Conservation (phyloP, 2,113 vertebrate genomes). For the Corydoras sp. region DNA sequence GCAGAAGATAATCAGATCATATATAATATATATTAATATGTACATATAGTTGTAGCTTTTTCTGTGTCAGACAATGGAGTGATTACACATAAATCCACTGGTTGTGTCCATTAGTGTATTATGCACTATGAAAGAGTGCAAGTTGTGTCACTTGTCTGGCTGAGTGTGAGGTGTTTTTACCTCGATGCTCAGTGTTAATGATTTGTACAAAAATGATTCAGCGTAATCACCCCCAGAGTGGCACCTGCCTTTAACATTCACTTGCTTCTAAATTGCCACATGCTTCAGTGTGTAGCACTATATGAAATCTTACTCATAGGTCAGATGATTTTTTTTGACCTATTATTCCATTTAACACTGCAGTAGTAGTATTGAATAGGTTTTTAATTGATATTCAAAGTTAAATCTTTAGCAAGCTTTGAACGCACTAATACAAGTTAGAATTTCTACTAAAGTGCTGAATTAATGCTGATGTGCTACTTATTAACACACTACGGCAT, state of each 20-base stretch:
- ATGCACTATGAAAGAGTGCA: not conserved
- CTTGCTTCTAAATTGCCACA: slow-evolving; percentile 22
- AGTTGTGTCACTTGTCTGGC: slow-evolving; percentile 16
- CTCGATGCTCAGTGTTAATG: slow-evolving; percentile 17
- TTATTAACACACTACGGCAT: too few species aligned
- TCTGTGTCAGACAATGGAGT: too few species aligned
- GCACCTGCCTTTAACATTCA: slow-evolving; percentile 12
- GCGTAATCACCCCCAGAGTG: slow-evolving; percentile 40
- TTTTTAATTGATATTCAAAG: too few species aligned
- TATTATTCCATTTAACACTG: not conserved
- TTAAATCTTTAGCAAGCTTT: too few species aligned
- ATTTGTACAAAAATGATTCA: slow-evolving; percentile 36
- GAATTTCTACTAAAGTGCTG: too few species aligned
- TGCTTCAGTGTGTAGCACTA: slow-evolving; percentile 22
- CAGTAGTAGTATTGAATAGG: too few species aligned
- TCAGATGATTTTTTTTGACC: slow-evolving; percentile 45
- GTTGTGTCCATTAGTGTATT: not conserved
- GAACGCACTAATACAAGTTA: too few species aligned
- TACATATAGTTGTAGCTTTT: too few species aligned
- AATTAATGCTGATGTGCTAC: too few species aligned
- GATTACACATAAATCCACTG: slow-evolving; percentile 23
- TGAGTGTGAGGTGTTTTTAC: slow-evolving; percentile 1
- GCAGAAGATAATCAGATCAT: too few species aligned
- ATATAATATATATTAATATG: too few species aligned
- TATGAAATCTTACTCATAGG: slow-evolving; percentile 47